phyloP scores from a whole-genome alignment of 1,140 invertebrate species.

The Nylanderia fulva region DNA sequence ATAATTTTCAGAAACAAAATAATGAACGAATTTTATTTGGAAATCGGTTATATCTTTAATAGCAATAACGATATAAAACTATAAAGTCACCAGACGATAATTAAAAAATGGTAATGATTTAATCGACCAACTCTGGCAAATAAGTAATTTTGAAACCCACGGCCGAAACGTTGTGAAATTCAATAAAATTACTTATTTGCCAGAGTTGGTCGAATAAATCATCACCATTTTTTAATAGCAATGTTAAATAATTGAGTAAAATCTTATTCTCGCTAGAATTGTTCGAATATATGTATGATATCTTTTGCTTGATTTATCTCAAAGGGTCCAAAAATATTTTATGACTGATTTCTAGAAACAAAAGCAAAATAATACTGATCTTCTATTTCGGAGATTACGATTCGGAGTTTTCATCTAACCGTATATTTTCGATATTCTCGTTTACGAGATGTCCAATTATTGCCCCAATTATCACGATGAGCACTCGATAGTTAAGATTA shows the following conservation, averaged over 20 bases:
- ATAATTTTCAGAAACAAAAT: not conserved
- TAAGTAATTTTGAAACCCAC: too few relatives aligned
- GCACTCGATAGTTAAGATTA: slow-evolving; percentile 48
- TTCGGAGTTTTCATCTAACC: slow-evolving; percentile 51
- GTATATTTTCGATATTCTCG: slow-evolving; percentile 62
- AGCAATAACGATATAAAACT: too few relatives aligned
- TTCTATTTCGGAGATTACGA: slow-evolving; percentile 46
- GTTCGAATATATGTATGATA: not conserved
- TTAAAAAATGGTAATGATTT: too few relatives aligned
- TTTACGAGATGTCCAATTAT: slow-evolving; percentile 23
- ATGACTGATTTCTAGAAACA: slow-evolving; percentile 65
- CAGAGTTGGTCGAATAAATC: too few relatives aligned
- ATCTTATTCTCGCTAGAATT: too few relatives aligned
- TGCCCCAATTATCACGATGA: slow-evolving; percentile 53
- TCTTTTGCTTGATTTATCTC: slow-evolving; percentile 29
- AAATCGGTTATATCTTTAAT: too few relatives aligned
- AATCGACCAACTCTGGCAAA: too few relatives aligned
- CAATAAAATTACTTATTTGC: too few relatives aligned
- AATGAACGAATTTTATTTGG: not conserved
- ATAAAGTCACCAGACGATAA: too few relatives aligned
- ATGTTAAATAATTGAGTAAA: too few relatives aligned
- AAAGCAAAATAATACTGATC: slow-evolving; percentile 48
- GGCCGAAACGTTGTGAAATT: too few relatives aligned
- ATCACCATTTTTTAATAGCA: too few relatives aligned
- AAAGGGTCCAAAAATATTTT: slow-evolving; percentile 56